Conservation (phyloP, 2,797 vertebrate genomes). For the Rhinogobio ventralis region DNA sequence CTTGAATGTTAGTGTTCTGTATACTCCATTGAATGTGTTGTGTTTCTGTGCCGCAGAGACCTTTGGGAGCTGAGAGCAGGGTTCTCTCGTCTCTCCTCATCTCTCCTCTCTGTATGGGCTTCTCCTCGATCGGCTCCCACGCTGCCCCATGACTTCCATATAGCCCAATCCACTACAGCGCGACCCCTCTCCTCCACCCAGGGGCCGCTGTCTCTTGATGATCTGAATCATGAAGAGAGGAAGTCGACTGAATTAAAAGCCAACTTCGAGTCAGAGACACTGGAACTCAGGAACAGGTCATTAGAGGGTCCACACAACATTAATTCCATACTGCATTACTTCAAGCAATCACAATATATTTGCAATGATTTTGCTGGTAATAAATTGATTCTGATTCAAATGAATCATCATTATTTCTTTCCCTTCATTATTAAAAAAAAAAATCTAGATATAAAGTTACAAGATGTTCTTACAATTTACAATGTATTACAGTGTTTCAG, state of each 20-base stretch:
- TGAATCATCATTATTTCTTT: neutral
- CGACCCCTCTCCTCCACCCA: slow-evolving; percentile 57
- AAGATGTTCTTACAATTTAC: neutral
- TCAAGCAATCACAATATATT: neutral
- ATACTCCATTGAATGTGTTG: neutral
- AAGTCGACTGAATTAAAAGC: slow-evolving; percentile 64
- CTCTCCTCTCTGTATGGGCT: slow-evolving; percentile 72
- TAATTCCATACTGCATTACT: neutral
- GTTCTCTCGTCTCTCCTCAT: slow-evolving; percentile 82
- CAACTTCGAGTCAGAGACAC: slow-evolving; percentile 68
- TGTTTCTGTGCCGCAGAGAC: slow-evolving; percentile 77
- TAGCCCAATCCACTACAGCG: neutral
- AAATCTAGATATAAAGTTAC: neutral
- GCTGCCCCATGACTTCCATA: neutral
- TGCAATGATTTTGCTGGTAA: neutral
- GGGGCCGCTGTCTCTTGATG: slow-evolving; percentile 66
- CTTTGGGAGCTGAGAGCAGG: slow-evolving; percentile 86
- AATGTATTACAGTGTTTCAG: neutral
- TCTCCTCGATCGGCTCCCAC: slow-evolving; percentile 25
- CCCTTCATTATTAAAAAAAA: neutral
- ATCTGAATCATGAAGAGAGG: slow-evolving; percentile 66
- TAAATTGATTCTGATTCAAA: neutral
- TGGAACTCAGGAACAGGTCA: slow-evolving; percentile 76
- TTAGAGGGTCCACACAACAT: neutral
- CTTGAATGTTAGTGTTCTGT: neutral